Conservation (phyloP, 1,140 invertebrate species). For the Danaus melanippus region DNA sequence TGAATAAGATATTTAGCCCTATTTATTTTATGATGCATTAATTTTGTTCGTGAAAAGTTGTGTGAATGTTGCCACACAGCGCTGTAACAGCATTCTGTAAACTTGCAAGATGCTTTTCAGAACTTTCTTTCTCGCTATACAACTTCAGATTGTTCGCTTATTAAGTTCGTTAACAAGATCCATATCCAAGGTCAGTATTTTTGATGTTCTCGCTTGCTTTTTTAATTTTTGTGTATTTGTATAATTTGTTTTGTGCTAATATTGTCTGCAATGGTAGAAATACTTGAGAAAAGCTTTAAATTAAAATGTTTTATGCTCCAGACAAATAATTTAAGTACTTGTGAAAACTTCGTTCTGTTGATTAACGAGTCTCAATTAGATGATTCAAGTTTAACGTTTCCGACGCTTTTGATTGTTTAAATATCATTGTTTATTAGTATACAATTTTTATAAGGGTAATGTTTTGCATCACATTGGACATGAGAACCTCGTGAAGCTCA, state of each 20-base stretch:
- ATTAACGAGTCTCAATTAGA: slow-evolving; percentile 66
- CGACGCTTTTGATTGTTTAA: slow-evolving; percentile 51
- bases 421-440: slow-evolving; percentile 24
- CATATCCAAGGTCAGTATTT: slow-evolving; percentile 52
- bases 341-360: slow-evolving; percentile 63
- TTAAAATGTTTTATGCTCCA: slow-evolving; percentile 65
- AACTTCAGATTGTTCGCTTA: slow-evolving; percentile 56
- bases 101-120: slow-evolving; percentile 49
- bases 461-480: slow-evolving; percentile 1
- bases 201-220: slow-evolving; percentile 56
- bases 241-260: slow-evolving; percentile 52
- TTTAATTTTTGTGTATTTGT: slow-evolving; percentile 63
- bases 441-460: background rate
- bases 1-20: slow-evolving; percentile 27
- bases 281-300: slow-evolving; percentile 61
- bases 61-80: slow-evolving; percentile 30
- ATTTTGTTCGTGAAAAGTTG: slow-evolving; percentile 39
- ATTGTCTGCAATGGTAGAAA: slow-evolving; percentile 51
- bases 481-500: slow-evolving; percentile 26
- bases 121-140: slow-evolving; percentile 42
- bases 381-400: slow-evolving; percentile 61
- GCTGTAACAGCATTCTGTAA: slow-evolving; percentile 50
- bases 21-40: slow-evolving; percentile 51
- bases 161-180: slow-evolving; percentile 65
- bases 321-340: slow-evolving; percentile 67